Conservation (phyloP, 2,797 vertebrate genomes). For the Threskiornis aethiopicus region DNA sequence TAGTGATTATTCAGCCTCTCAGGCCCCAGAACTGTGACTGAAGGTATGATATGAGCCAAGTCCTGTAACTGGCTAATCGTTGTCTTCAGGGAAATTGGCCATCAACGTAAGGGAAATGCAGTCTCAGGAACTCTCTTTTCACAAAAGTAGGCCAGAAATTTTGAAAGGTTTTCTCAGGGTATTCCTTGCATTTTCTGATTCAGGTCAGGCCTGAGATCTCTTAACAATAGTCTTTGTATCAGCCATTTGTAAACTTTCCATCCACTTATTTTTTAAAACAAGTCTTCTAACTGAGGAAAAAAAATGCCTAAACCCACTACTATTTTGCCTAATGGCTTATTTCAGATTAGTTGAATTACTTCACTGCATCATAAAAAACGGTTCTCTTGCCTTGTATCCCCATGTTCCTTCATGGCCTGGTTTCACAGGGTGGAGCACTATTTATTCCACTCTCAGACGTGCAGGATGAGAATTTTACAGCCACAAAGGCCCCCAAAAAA, state of each 20-base stretch:
- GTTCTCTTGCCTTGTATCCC: not conserved
- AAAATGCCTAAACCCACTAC: not conserved
- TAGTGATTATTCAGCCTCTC: not conserved
- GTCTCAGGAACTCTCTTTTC: not conserved
- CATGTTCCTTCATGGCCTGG: not conserved
- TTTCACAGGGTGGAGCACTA: not conserved
- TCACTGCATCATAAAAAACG: not conserved
- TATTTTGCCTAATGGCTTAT: not conserved
- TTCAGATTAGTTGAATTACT: not conserved
- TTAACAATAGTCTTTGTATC: not conserved
- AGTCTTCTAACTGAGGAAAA: not conserved
- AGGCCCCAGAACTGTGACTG: not conserved
- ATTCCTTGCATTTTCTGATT: not conserved
- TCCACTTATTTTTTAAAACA: not conserved
- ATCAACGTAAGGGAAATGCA: not conserved
- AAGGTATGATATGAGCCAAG: not conserved
- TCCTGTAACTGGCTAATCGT: not conserved
- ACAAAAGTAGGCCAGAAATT: not conserved
- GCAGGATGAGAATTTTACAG: not conserved
- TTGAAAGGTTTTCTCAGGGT: not conserved
- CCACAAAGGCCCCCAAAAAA: not conserved
- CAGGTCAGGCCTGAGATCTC: not conserved
- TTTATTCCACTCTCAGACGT: not conserved
- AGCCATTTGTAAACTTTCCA: not conserved
- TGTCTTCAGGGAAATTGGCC: not conserved